phyloP scores from a whole-genome alignment of 2,113 vertebrate genomes.

The Trematomus loennbergii region DNA sequence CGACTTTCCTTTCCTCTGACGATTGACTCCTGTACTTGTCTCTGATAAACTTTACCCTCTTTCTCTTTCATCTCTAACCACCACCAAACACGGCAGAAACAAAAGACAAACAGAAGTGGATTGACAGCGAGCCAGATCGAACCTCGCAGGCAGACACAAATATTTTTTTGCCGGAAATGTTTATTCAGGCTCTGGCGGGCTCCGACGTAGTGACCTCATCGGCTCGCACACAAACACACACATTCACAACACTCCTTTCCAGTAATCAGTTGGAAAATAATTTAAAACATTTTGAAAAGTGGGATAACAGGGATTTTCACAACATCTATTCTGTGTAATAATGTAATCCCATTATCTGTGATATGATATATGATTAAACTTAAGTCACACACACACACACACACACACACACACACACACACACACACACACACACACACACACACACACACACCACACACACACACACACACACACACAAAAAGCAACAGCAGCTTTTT shows the following conservation, averaged over 20 bases:
- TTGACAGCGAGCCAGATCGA: constrained; percentile 55
- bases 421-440: constrained; percentile 2
- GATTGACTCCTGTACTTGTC: constrained; percentile 8
- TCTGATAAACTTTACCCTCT: constrained; percentile 58
- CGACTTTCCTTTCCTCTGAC: not conserved
- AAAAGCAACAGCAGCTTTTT: constrained; percentile 44
- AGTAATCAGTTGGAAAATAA: constrained; percentile 18
- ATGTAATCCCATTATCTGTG: constrained; percentile 57
- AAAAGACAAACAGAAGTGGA: constrained; percentile 61
- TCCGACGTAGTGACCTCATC: constrained; percentile 59
- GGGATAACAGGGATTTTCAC: constrained; percentile 29
- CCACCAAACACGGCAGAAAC: constrained; percentile 55
- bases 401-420: not conserved
- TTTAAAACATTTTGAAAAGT: constrained; percentile 17
- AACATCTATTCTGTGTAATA: constrained; percentile 46
- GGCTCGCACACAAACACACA: not conserved
- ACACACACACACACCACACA: not conserved
- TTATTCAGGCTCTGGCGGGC: constrained; percentile 66
- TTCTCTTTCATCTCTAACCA: constrained; percentile 56
- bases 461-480: not conserved
- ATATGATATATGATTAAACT: constrained; percentile 49
- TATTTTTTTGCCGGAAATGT: constrained; percentile 63
- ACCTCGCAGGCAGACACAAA: constrained; percentile 56
- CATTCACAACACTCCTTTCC: constrained; percentile 15
- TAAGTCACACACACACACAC: constrained; percentile 5